Percentiles rank a stretch among this genome's conserved stretches.
Conservation (phyloP, 1,140 invertebrate species). For the Ceratosolen solmsi region DNA sequence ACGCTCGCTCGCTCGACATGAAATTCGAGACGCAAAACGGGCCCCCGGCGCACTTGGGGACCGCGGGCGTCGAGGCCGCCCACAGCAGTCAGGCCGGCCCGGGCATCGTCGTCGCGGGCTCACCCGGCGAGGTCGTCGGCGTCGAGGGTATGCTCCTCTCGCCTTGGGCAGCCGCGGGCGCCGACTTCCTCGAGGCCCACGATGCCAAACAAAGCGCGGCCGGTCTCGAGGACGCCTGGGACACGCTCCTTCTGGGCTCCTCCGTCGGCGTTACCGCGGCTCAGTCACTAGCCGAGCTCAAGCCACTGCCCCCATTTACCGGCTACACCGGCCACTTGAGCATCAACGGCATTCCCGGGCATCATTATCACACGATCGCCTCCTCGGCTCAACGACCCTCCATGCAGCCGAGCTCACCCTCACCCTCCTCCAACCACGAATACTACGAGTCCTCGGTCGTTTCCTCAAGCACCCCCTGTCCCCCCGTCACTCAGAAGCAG, state of each 20-base stretch:
- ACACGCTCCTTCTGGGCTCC: constrained; percentile 70
- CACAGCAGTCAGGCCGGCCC: constrained; percentile 65
- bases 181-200: constrained; percentile 69
- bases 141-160: constrained; percentile 75
- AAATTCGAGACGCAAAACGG: constrained; percentile 70
- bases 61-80: constrained; percentile 67
- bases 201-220: constrained; percentile 69
- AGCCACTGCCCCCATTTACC: constrained; percentile 89
- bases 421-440: constrained; percentile 69
- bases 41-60: constrained; percentile 64
- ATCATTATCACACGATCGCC: constrained; percentile 88
- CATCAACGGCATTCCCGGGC: constrained; percentile 89
- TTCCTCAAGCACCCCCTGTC: constrained; percentile 70
- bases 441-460: constrained; percentile 69
- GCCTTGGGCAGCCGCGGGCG: constrained; percentile 75
- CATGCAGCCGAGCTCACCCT: constrained; percentile 67
- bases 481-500: constrained; percentile 56
- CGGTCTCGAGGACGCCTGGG: constrained; percentile 71
- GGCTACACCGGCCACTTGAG: constrained; percentile 87
- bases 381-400: constrained; percentile 66
- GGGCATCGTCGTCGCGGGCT: constrained; percentile 64
- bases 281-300: constrained; percentile 82
- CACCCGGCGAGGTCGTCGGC: constrained; percentile 67
- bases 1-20: constrained; percentile 61
- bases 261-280: constrained; percentile 66